A percentile compares a stretch with the other conserved stretches of the same genome.
Conservation (phyloP, 1,140 invertebrate species). For the Hirudo medicinalis region DNA sequence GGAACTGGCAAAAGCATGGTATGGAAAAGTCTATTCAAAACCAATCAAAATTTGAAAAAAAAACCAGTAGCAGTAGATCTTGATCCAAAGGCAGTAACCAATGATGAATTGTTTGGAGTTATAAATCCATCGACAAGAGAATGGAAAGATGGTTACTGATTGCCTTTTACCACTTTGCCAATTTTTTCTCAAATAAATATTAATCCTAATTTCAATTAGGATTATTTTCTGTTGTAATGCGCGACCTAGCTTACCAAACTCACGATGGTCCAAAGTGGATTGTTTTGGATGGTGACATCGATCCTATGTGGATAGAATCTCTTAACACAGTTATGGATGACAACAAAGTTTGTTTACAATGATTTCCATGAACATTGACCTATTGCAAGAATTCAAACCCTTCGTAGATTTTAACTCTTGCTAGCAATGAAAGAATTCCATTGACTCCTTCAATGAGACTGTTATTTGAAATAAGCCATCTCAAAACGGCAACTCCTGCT, state of each 20-base stretch:
- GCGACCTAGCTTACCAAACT: constrained; percentile 74
- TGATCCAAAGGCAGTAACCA: constrained; percentile 90
- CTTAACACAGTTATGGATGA: constrained; percentile 63
- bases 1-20: constrained; percentile 91
- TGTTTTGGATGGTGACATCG: constrained; percentile 86
- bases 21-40: constrained; percentile 78
- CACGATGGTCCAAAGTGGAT: constrained; percentile 91
- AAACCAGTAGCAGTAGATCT: constrained; percentile 81
- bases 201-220: constrained; percentile 45
- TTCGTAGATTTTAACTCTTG: constrained; percentile 56
- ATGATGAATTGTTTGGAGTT: constrained; percentile 90
- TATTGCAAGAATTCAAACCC: not conserved
- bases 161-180: not conserved
- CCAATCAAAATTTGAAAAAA: constrained; percentile 74
- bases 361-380: not conserved
- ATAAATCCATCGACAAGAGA: constrained; percentile 90
- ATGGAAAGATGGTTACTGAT: constrained; percentile 77
- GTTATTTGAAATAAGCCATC: constrained; percentile 90
- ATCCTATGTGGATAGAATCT: constrained; percentile 97
- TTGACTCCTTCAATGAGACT: constrained; percentile 83
- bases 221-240: constrained; percentile 86
- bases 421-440: constrained; percentile 89
- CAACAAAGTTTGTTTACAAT: constrained; percentile 41
- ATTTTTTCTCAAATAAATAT: not conserved
- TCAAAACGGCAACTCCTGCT: constrained; percentile 85